Conservation (phyloP, 2,797 vertebrate genomes). For the Thunnus albacares region DNA sequence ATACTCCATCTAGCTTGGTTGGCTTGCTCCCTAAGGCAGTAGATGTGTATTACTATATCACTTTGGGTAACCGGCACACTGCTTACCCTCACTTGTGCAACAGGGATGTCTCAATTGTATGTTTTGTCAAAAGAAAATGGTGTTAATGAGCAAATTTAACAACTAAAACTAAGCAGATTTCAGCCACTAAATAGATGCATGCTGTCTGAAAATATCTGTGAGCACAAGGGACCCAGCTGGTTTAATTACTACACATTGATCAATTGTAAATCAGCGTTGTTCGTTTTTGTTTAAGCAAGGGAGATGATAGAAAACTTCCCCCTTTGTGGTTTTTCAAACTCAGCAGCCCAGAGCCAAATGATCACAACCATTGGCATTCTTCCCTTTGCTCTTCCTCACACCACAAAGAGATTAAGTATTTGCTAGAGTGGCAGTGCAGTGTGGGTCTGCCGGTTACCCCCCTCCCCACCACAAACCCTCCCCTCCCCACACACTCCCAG, state of each 20-base stretch:
- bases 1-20: conserved; percentile 93
- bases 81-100: conserved; percentile 81
- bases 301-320: not conserved
- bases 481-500: conserved; percentile 58
- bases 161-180: conserved; percentile 10
- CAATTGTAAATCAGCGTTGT: conserved; percentile 4
- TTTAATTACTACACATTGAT: conserved; percentile 37
- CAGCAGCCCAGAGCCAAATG: conserved; percentile 16
- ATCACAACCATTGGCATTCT: conserved; percentile 11
- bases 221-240: conserved; percentile 12
- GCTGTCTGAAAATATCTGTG: not conserved
- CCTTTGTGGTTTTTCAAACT: conserved; percentile 37
- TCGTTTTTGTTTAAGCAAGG: conserved; percentile 25
- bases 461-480: conserved; percentile 68
- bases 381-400: conserved; percentile 26
- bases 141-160: conserved; percentile 21
- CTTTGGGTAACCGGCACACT: conserved; percentile 97
- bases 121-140: conserved; percentile 10
- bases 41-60: conserved; percentile 99
- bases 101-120: conserved; percentile 20
- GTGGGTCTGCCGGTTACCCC: conserved; percentile 93
- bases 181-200: not conserved
- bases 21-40: conserved; percentile 88
- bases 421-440: conserved; percentile 76
- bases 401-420: conserved; percentile 41